These are phyloP conservation scores for Polypterus senegalus DNA, from an alignment of 2,113 vertebrate genomes.

Conservation along the genomic window DNA sequence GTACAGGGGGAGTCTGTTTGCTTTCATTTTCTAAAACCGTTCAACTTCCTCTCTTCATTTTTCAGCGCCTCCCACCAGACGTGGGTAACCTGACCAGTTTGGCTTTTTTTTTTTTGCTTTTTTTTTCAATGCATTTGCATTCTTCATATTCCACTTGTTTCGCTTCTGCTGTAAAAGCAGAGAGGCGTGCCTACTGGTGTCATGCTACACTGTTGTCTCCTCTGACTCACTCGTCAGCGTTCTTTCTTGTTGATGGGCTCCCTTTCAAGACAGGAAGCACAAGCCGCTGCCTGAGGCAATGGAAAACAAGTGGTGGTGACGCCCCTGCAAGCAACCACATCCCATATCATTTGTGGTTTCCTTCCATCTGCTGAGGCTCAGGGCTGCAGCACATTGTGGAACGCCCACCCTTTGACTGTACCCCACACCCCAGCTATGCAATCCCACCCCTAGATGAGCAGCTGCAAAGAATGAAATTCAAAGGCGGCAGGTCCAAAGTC, in stretches of 20 bases:
- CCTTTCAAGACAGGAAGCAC: conserved; percentile 15
- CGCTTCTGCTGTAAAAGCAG: too few relatives aligned
- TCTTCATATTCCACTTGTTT: too few relatives aligned
- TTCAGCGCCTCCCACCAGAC: too few relatives aligned
- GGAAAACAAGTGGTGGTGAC: not conserved
- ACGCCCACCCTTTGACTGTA: not conserved
- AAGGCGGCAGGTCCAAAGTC: too few relatives aligned
- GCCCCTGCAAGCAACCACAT: conserved; percentile 14
- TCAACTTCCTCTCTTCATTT: too few relatives aligned
- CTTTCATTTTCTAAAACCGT: too few relatives aligned
- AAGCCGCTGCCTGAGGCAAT: conserved; percentile 21
- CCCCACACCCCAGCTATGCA: not conserved
- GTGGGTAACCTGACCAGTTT: too few relatives aligned
- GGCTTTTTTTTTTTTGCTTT: too few relatives aligned
- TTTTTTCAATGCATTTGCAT: too few relatives aligned
- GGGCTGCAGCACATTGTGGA: not conserved
- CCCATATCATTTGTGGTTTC: conserved; percentile 19
- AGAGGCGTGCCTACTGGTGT: too few relatives aligned
- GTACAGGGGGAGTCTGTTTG: too few relatives aligned
- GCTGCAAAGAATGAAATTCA: too few relatives aligned
- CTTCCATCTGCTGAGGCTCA: not conserved
- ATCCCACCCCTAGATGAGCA: not conserved
- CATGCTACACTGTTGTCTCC: not conserved
- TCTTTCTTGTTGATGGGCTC: conserved; percentile 16
- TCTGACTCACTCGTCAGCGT: not conserved